Conservation (phyloP, 2,113 vertebrate species). For the Microtus pennsylvanicus region DNA sequence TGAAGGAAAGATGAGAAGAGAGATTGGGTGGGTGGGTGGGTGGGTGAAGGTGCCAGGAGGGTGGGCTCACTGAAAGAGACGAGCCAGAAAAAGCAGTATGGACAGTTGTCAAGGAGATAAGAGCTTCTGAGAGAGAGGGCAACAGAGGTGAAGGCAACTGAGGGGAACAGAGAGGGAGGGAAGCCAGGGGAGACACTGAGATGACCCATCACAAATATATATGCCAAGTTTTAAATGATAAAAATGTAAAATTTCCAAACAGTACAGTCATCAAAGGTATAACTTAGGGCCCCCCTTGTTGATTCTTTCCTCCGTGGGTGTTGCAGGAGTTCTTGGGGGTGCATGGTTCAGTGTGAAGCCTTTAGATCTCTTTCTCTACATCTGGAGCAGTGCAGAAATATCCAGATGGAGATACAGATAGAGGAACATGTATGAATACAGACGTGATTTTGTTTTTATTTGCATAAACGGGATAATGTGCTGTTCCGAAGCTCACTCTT, state of each 20-base stretch:
- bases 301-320: neutral
- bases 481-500: neutral
- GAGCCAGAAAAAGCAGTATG: neutral
- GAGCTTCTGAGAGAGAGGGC: neutral
- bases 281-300: neutral
- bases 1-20: neutral
- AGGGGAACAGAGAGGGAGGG: neutral
- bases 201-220: neutral
- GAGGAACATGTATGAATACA: too few species aligned
- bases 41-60: accelerated
- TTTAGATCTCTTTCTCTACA: neutral
- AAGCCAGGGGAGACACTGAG: neutral
- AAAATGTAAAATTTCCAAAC: neutral
- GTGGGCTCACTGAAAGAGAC: neutral
- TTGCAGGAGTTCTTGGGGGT: neutral
- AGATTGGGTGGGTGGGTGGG: neutral
- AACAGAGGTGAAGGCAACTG: neutral
- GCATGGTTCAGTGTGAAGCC: neutral
- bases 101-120: too few species aligned
- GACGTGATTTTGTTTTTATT: neutral
- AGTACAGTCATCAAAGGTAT: neutral
- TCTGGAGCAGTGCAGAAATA: neutral
- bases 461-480: neutral
- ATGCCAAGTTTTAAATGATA: neutral
- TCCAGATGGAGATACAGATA: neutral